Evolutionary conservation across 2,113 vertebrate genomes (phyloP), one percentile per base, ranked within the genome.

Genomic region (Salvator merianae): DNA sequence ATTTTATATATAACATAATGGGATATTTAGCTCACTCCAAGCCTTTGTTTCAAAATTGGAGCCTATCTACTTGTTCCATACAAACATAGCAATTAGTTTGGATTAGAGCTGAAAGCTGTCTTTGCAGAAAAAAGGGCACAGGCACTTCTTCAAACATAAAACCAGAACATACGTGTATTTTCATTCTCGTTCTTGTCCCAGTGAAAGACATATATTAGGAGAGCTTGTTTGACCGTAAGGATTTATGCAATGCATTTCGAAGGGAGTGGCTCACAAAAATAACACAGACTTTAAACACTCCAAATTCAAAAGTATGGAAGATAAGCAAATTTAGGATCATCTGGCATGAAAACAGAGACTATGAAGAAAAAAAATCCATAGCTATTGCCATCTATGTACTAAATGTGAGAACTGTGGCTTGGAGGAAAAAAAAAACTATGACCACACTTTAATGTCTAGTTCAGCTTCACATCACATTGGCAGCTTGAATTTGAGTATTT

Each of bases 1-100:
- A 90, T 86, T 90, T 79, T 84, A 75, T 26, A 71, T 79, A 32
- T 89, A 89, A 86, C 79, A 93, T 90, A 82, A 87, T 74, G 59
- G 24, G 62, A 83, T 87, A 86, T 91, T 89, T 90, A 90, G 65
- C 77, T 87, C 82, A 89, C 32, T 63, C 1, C 83, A 26, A 85
- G 40, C 5, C 59, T 91, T 87, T 79, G 80, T 28, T 82, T 63
- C 83, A 71, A 53, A 90, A 89, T 80, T 74, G 87, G 50, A 87
- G 2, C 7, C 47, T 72, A 86, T 68, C 5, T 88, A 18, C 0
- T 91, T 90, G 83, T 80, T 90, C 74, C 74, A 86, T 63, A 59
- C 86, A 81, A 59, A 84, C 18, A 34, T 55, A 80, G 62, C 22
- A 90, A 85, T 85, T 7, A 74, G 78, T 86, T 87, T 70, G 77